Evolutionary conservation across 2,113 vertebrate species (phyloP), one percentile per base, ranked within the genome.

Genomic region (Heteronetta atricapilla): DNA sequence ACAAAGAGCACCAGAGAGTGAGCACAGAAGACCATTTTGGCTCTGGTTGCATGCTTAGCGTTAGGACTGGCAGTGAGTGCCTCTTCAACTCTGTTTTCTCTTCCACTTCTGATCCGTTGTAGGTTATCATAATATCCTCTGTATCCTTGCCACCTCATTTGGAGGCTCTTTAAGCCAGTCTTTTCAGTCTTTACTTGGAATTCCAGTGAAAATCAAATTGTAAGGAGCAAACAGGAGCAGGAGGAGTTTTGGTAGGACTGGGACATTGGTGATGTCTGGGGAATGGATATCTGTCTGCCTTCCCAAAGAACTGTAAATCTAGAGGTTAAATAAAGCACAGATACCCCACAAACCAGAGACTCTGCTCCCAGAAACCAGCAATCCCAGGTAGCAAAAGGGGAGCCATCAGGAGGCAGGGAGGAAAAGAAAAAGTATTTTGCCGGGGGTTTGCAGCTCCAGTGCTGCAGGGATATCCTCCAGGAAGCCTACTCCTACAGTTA

Each of bases 271-370:
- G 10, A 13, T 84, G 44, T 59, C 4, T 42, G 33, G 26, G 79
- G 38, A 64, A 20, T 28, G 0, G 1, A 6, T 5, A 40, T 25
- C 7, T 3, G 0, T 4, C 46, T 87, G 69, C 33, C 12, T 48
- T 87, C 40, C 67, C 70, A 60, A 62, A 76, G 12, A 4, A 13
- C 14, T 31, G 48, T 53, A 79, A 53, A 34, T 50, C 25, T 38
- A 20, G 70, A 53, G 13, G 17, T 23, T 6, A 74, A 77, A 67
- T 56, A 53, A 48, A 26, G 21, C 18, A 69, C 59, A 82, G 52
- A 67, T 15, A 33, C 26, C 31, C 75, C 0, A 1, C 14, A 66
- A 64, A 67, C 21, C 16, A 40, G 0, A 3, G 14, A 3, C 7
- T 53, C 31, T 36, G 44, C 33, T 82, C 28, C 1, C 1, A 50